phyloP scores from a whole-genome alignment of 1,140 invertebrate species.

The Brachionus plicatilis region DNA sequence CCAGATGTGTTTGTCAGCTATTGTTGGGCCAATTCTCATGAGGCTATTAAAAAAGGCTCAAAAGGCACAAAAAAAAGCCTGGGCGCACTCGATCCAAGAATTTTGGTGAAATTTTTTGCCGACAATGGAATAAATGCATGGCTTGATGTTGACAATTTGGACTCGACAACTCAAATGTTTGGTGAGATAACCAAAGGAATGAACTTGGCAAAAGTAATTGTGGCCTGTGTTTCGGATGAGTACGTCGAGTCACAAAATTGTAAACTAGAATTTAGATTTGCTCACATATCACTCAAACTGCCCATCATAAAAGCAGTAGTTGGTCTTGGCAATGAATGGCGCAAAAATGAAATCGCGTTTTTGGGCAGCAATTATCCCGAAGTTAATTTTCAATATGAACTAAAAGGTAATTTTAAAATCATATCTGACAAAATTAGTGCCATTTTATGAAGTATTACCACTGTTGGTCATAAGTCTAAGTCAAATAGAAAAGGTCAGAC shows the following conservation, averaged over 20 bases:
- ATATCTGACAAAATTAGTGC: too few species aligned
- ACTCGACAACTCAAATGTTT: neutral
- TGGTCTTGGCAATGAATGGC: slow-evolving; percentile 32
- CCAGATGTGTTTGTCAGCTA: slow-evolving; percentile 50
- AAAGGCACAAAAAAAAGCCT: slow-evolving; percentile 14
- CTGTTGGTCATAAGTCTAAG: too few species aligned
- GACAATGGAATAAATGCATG: slow-evolving; percentile 47
- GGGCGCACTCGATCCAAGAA: slow-evolving; percentile 47
- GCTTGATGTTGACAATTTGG: slow-evolving; percentile 45
- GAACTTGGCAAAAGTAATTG: slow-evolving; percentile 10
- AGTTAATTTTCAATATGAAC: slow-evolving; percentile 48
- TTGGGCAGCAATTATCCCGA: slow-evolving; percentile 47
- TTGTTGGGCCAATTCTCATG: slow-evolving; percentile 49
- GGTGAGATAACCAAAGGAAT: neutral
- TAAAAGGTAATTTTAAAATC: slow-evolving; percentile 13
- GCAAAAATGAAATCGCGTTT: slow-evolving; percentile 46
- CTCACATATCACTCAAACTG: neutral
- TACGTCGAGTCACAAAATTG: slow-evolving; percentile 50
- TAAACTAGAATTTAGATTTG: slow-evolving; percentile 7
- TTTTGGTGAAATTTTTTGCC: slow-evolving; percentile 47
- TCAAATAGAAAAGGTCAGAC: neutral
- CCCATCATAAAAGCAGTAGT: neutral
- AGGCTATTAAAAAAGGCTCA: slow-evolving; percentile 46
- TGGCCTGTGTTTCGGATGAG: slow-evolving; percentile 38
- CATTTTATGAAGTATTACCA: too few species aligned